Percentiles rank a stretch among this genome's conserved stretches.
These are phyloP conservation scores for Sussaba pulchella DNA, from an alignment of 2,888 invertebrate species.

Conservation along the genomic window DNA sequence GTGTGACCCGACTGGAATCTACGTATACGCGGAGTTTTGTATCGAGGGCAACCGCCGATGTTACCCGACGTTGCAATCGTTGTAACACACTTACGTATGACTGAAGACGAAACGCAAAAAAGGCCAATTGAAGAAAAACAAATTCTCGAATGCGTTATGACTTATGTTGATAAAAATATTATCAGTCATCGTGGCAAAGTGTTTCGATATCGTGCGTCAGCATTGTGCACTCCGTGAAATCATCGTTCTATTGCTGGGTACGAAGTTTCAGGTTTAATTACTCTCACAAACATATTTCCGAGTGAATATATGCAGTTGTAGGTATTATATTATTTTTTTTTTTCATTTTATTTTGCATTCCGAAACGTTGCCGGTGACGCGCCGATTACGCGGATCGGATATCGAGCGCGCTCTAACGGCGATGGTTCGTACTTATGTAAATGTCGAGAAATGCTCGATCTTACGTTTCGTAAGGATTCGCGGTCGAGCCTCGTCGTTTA, in stretches of 20 bases:
- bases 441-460: constrained; percentile 1
- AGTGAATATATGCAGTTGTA: constrained; percentile 12
- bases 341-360: constrained; percentile 39
- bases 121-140: not conserved
- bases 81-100: not conserved
- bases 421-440: not conserved
- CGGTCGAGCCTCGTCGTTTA: not conserved
- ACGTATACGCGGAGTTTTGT: too few relatives aligned
- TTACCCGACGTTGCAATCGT: too few relatives aligned
- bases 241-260: constrained; percentile 30
- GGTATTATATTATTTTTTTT: too few relatives aligned
- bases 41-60: too few relatives aligned
- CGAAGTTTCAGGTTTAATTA: constrained; percentile 31
- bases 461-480: not conserved
- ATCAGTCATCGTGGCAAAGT: constrained; percentile 9
- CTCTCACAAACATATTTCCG: constrained; percentile 17
- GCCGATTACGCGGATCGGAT: constrained; percentile 19
- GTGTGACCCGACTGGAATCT: too few relatives aligned
- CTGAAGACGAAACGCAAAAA: not conserved
- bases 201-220: constrained; percentile 6
- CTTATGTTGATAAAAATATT: not conserved
- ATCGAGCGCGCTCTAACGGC: not conserved
- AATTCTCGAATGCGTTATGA: constrained; percentile 2
- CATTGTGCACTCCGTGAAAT: constrained; percentile 18
- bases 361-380: constrained; percentile 5